phyloP scores from a whole-genome alignment of 2,888 invertebrate genomes.

The Gryllus longicercus region DNA sequence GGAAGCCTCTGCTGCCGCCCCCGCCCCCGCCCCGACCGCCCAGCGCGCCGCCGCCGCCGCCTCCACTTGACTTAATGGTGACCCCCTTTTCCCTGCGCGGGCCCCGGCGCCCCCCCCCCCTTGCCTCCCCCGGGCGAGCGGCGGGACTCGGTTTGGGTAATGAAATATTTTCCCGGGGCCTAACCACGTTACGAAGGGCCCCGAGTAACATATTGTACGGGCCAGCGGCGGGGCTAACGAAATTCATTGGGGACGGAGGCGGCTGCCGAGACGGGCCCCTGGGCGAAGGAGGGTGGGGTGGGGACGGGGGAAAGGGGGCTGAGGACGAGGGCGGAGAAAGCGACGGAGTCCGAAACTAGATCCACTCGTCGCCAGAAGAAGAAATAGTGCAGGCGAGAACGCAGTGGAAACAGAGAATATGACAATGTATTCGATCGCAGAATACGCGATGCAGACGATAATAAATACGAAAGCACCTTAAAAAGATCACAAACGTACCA shows the following conservation, averaged over 20 bases:
- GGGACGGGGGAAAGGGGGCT: slow-evolving; percentile 24
- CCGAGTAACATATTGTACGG: slow-evolving; percentile 31
- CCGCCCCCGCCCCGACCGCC: not conserved
- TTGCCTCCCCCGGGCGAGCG: not conserved
- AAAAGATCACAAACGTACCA: too few relatives aligned
- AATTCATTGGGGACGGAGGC: slow-evolving; percentile 29
- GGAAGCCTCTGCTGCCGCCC: not conserved
- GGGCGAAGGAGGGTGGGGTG: not conserved
- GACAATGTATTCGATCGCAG: too few relatives aligned
- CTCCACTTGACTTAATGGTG: slow-evolving; percentile 26
- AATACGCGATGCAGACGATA: too few relatives aligned
- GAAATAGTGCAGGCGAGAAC: too few relatives aligned
- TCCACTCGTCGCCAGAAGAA: too few relatives aligned
- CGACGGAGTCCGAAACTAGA: not conserved
- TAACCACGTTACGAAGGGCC: slow-evolving; percentile 32
- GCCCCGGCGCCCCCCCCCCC: not conserved
- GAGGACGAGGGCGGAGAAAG: slow-evolving; percentile 19
- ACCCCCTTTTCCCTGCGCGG: slow-evolving; percentile 12
- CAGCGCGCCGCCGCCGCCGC: not conserved
- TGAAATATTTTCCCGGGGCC: slow-evolving; percentile 33
- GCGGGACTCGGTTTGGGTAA: slow-evolving; percentile 25
- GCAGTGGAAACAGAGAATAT: too few relatives aligned
- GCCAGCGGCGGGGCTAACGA: slow-evolving; percentile 25
- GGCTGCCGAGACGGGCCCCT: not conserved
- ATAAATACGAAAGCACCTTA: too few relatives aligned